Evolutionary conservation across 2,797 vertebrate species (phyloP).

Genomic region (Spinus pinus): DNA sequence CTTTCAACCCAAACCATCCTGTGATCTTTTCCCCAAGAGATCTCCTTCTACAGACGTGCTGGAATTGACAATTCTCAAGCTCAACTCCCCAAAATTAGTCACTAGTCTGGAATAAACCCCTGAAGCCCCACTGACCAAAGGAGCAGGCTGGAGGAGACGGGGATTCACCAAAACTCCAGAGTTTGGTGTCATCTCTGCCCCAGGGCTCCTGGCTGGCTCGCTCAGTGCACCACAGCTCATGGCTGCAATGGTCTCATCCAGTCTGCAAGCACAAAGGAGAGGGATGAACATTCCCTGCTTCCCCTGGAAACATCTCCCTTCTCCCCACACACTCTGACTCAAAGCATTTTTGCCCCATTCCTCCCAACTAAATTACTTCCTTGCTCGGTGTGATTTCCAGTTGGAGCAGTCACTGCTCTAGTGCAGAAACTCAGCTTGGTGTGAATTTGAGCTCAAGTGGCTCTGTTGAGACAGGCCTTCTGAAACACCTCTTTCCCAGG

Average conservation of each 20-base stretch:
- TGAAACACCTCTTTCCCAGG: not conserved
- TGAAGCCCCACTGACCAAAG: slow-evolving; percentile 79
- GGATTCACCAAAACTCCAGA: slow-evolving; percentile 89
- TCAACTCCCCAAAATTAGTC: not conserved
- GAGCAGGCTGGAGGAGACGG: slow-evolving; percentile 83
- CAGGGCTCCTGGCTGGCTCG: slow-evolving; percentile 42
- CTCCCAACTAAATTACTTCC: fast-evolving
- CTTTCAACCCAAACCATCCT: not conserved
- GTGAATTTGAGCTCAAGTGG: not conserved
- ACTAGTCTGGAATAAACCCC: not conserved
- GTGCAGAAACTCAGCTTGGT: not conserved
- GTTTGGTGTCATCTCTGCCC: slow-evolving; percentile 50
- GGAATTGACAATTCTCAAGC: not conserved
- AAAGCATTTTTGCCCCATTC: not conserved
- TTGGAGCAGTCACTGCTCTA: not conserved
- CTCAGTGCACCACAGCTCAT: slow-evolving; percentile 75
- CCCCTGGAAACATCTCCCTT: not conserved
- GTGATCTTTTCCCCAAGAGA: not conserved
- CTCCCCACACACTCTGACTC: not conserved
- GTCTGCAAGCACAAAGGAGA: slow-evolving; percentile 70
- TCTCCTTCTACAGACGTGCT: fast-evolving
- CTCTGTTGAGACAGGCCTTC: not conserved
- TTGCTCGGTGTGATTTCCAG: not conserved
- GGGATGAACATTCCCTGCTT: not conserved
- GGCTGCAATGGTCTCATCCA: slow-evolving; percentile 87